A percentile compares a stretch with the other conserved stretches of the same genome.
Conservation (phyloP, 2,797 vertebrate species). For the Lophotriccus pileatus region DNA sequence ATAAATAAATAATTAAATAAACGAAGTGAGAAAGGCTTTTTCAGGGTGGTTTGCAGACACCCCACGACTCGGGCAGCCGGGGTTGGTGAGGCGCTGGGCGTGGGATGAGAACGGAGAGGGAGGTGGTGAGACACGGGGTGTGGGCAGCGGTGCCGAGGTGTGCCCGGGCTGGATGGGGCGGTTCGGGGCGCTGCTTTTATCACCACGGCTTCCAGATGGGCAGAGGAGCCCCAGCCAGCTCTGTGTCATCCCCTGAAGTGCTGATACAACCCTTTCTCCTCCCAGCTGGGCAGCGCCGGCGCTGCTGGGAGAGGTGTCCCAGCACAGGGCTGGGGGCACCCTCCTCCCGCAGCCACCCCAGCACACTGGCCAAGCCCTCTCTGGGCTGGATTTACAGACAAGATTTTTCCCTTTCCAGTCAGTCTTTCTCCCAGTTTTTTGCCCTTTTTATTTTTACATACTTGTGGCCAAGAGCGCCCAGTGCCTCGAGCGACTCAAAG, state of each 20-base stretch:
- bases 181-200: not conserved
- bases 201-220: not conserved
- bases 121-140: not conserved
- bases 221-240: not conserved
- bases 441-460: fast-evolving
- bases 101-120: conserved; percentile 11
- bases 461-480: not conserved
- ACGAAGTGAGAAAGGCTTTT: not conserved
- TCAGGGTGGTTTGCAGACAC: not conserved
- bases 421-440: not conserved
- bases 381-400: not conserved
- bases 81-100: not conserved
- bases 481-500: fast-evolving
- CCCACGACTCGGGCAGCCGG: not conserved
- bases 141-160: conserved; percentile 23
- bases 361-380: not conserved
- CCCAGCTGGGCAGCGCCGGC: not conserved
- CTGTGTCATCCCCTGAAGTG: not conserved
- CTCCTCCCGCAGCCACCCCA: not conserved
- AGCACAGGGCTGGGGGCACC: not conserved
- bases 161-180: not conserved
- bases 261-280: not conserved
- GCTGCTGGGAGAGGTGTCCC: not conserved
- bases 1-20: not conserved
- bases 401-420: not conserved